Conservation (phyloP, 2,888 invertebrate genomes). For the Conomelus anceps region DNA sequence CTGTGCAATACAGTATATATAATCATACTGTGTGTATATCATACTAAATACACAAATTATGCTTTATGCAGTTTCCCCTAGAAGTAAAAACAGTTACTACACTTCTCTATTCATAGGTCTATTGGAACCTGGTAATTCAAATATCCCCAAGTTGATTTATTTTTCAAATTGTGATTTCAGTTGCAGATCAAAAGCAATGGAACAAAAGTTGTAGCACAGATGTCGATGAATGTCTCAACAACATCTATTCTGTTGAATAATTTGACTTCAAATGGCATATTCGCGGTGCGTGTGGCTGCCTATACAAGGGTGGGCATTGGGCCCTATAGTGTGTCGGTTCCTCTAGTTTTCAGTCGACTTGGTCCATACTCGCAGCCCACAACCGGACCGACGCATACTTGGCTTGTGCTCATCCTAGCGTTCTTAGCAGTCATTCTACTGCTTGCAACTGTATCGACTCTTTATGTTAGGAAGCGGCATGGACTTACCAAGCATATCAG, state of each 20-base stretch:
- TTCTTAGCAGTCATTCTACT: conserved; percentile 52
- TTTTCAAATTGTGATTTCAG: conserved; percentile 38
- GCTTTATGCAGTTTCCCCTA: no score
- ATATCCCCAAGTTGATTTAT: no score
- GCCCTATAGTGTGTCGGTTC: conserved; percentile 70
- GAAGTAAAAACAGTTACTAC: no score
- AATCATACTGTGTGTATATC: no score
- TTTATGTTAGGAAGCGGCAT: conserved; percentile 52
- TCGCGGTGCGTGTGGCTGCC: conserved; percentile 76
- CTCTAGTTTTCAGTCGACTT: conserved; percentile 46
- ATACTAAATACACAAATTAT: no score
- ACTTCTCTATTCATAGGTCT: no score
- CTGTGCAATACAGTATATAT: no score
- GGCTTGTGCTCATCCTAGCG: conserved; percentile 63
- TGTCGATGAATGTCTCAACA: conserved; percentile 81
- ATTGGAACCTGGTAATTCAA: no score
- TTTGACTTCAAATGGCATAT: conserved; percentile 64
- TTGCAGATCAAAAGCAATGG: conserved; percentile 57
- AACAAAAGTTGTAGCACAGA: conserved; percentile 63
- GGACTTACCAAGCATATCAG: conserved; percentile 56
- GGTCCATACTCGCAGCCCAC: conserved; percentile 24
- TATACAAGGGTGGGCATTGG: conserved; percentile 82
- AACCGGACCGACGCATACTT: conserved; percentile 47
- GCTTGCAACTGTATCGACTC: conserved; percentile 41
- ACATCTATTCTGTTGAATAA: conserved; percentile 86